Base-by-base conservation (phyloP, 2,797 vertebrate genomes). In the Choloepus didactylus region DNA sequence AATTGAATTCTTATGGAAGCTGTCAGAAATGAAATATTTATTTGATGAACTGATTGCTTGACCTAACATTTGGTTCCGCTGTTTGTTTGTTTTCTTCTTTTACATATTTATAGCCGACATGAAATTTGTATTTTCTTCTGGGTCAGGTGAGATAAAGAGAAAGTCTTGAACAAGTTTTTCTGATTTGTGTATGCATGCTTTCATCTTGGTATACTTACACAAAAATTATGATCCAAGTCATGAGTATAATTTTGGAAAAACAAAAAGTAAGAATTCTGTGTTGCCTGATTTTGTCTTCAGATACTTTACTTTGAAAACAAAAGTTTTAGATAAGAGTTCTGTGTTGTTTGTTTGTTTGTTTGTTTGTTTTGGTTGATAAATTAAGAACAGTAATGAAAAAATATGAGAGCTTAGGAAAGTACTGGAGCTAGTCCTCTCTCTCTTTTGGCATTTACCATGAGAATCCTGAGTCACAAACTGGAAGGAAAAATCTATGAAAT, bases 291-390 rank as follows among this genome's bases (percentile, higher is more conserved):
- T 87, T 64, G 3, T 94, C 89, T 87, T 97, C 69, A 60, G 92
- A 83, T 83, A 87, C 29, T 92, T 91, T 67, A 94, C 51, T 81
- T 86, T 92, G 62, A 76, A 94, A 94, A 95, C 79, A 95, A 94
- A 94, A 77, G 87, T 91, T 95, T 93, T 23, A 9, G 95, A 90
- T 69, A 96, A 86, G 38, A 70, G 91, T 60, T 95, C 23, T 79
- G 16, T 85, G 49, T 86, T 72, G 4, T 81, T 51, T 23, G 82
- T 87, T 83, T 72, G 4, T 81, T 51, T 23, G 82, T 87, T 83
- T 75, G 21, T 94, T 95, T 95, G 97, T 97, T 97, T 95, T 95
- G 83, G 83, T 69, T 95, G 95, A 96, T 94, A 97, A 95, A 96
- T 87, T 96, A 89, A 91, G 93, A 94, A 92, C 38, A 95, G 25